Evolutionary conservation across 2,888 invertebrate species (phyloP).

Genomic region (Microctonus brassicae): DNA sequence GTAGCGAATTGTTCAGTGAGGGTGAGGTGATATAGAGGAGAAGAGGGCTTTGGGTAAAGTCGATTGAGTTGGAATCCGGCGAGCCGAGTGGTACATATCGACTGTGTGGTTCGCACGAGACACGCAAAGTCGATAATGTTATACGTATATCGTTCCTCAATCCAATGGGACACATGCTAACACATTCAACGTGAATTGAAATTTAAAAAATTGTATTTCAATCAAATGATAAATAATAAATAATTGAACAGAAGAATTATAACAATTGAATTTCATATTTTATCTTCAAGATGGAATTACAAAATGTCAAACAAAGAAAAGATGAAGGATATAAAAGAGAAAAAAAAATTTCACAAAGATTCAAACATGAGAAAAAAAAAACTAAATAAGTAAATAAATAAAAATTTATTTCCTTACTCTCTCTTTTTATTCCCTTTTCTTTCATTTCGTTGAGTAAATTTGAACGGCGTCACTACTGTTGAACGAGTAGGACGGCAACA

Average conservation of each 20-base stretch:
- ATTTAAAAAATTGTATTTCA: not conserved
- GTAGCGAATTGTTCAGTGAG: constrained; percentile 36
- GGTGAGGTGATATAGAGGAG: constrained; percentile 35
- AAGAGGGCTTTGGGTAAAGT: constrained; percentile 16
- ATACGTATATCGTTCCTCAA: not conserved
- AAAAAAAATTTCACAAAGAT: too few relatives aligned
- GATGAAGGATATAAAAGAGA: not conserved
- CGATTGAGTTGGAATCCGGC: constrained; percentile 33
- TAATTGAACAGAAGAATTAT: too few relatives aligned
- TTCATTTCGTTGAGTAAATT: constrained; percentile 48
- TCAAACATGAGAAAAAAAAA: too few relatives aligned
- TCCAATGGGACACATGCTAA: not conserved
- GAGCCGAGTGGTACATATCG: constrained; percentile 12
- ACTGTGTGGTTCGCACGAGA: constrained; percentile 15
- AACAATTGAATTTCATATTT: too few relatives aligned
- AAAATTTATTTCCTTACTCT: constrained; percentile 3
- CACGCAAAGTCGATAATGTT: constrained; percentile 28
- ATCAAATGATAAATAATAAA: not conserved
- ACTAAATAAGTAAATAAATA: too few relatives aligned
- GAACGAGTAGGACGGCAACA: not conserved
- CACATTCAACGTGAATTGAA: not conserved
- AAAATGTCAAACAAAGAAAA: too few relatives aligned
- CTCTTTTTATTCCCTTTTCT: constrained; percentile 25
- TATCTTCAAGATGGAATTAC: too few relatives aligned
- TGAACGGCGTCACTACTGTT: constrained; percentile 40